A percentile compares a stretch with the other conserved stretches of the same genome.
These are phyloP conservation scores for Agrenia bidenticulata DNA, from an alignment of 2,888 invertebrate species.

Conservation along the genomic window DNA sequence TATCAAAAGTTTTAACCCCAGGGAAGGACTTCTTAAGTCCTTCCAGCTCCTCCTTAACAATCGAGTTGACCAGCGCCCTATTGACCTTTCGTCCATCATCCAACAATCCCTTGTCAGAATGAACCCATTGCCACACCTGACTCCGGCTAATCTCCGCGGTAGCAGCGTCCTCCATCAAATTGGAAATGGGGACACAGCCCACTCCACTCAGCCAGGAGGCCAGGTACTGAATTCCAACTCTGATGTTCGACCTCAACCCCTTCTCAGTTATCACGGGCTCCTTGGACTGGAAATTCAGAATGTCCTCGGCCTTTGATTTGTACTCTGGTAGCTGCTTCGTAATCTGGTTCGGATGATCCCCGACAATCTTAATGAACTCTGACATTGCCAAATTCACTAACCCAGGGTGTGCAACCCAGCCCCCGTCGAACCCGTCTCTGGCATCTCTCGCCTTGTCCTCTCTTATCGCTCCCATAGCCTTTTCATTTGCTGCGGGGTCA, in stretches of 20 bases:
- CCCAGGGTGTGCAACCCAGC: constrained; percentile 48
- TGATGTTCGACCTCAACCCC: constrained; percentile 36
- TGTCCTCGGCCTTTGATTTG: constrained; percentile 26
- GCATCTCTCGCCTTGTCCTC: constrained; percentile 42
- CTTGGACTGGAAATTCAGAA: constrained; percentile 36
- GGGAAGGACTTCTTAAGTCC: constrained; percentile 24
- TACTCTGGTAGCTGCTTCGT: constrained; percentile 33
- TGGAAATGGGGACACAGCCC: constrained; percentile 43
- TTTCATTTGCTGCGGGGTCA: constrained; percentile 40
- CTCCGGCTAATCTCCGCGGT: constrained; percentile 45
- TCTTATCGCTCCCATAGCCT: constrained; percentile 36
- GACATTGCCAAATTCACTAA: constrained; percentile 34
- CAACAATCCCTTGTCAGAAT: constrained; percentile 38
- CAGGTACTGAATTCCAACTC: constrained; percentile 39
- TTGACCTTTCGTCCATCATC: constrained; percentile 44
- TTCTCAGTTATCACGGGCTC: constrained; percentile 35
- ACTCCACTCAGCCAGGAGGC: constrained; percentile 38
- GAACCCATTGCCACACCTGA: constrained; percentile 46
- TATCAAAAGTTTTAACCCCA: constrained; percentile 31
- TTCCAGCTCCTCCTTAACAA: constrained; percentile 37
- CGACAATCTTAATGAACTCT: constrained; percentile 35
- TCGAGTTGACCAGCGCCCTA: constrained; percentile 32
- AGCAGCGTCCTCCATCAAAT: constrained; percentile 47
- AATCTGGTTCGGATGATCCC: constrained; percentile 37
- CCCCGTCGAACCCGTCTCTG: constrained; percentile 41